These are phyloP conservation scores for Hirtodrosophila alboralis DNA, from an alignment of 2,888 invertebrate genomes.

Conservation along the genomic window DNA sequence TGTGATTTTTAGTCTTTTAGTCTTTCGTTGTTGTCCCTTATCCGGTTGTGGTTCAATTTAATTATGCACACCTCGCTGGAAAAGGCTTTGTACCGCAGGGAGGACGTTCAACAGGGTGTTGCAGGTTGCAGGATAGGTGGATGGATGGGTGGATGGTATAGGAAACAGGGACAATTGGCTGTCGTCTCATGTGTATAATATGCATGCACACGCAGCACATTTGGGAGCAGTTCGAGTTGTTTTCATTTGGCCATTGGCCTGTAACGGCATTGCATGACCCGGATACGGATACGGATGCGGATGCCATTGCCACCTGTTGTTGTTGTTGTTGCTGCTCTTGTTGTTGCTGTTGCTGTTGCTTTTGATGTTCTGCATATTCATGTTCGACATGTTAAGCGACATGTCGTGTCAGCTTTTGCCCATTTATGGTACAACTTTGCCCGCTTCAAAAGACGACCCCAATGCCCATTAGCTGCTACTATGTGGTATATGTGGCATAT, in stretches of 20 bases:
- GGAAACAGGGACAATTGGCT: constrained; percentile 14
- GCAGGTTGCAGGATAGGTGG: not conserved
- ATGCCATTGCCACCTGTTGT: constrained; percentile 64
- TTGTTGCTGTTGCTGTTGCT: constrained; percentile 44
- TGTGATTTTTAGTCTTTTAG: constrained; percentile 50
- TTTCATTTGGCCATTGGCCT: constrained; percentile 41
- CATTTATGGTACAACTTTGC: too few species aligned
- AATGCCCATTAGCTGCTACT: constrained; percentile 43
- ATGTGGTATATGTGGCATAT: constrained; percentile 1
- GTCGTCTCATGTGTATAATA: constrained; percentile 41
- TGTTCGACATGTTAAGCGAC: constrained; percentile 73
- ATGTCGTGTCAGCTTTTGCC: constrained; percentile 45
- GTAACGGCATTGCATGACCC: constrained; percentile 50
- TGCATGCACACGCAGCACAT: constrained; percentile 70
- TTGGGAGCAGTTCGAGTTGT: constrained; percentile 65
- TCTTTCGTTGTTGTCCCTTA: constrained; percentile 25
- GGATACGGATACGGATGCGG: constrained; percentile 38
- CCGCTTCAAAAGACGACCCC: constrained; percentile 35
- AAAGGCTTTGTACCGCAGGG: constrained; percentile 31
- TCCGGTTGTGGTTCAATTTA: constrained; percentile 57
- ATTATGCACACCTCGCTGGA: constrained; percentile 58
- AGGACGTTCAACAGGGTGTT: too few species aligned
- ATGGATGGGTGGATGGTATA: not conserved
- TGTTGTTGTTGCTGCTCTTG: constrained; percentile 21
- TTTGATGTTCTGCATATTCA: constrained; percentile 58